A percentile compares a stretch with the other conserved stretches of the same genome.
phyloP scores from a whole-genome alignment of 1,140 invertebrate species.

The Aphelenchoides besseyi region DNA sequence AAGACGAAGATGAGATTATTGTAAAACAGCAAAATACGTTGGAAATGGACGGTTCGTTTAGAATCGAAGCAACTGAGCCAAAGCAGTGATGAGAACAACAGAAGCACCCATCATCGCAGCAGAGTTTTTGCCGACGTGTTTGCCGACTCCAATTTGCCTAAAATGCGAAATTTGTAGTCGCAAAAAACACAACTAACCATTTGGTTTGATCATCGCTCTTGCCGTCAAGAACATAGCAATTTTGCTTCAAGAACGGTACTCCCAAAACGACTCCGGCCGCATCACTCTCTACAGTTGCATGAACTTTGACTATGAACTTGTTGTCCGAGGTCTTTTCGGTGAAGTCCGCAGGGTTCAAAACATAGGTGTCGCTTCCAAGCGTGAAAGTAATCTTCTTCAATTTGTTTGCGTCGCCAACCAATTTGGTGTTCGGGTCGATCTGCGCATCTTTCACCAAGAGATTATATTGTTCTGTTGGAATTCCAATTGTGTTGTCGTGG shows the following conservation, averaged over 20 bases:
- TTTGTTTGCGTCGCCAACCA: background rate
- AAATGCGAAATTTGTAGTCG: too few relatives aligned
- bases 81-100: background rate
- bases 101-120: background rate
- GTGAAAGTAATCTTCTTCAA: background rate
- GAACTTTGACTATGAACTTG: background rate
- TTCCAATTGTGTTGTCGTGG: background rate
- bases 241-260: background rate
- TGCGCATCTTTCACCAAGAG: background rate
- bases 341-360: background rate
- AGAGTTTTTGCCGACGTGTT: background rate
- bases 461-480: background rate
- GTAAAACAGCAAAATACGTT: background rate
- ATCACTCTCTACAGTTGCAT: background rate
- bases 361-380: background rate
- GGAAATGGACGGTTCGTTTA: background rate
- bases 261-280: background rate
- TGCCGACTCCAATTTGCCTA: background rate
- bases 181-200: too few relatives aligned
- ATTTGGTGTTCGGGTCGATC: background rate
- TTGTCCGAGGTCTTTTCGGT: background rate
- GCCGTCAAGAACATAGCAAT: background rate
- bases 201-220: background rate
- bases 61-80: background rate
- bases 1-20: background rate